Base-by-base conservation (phyloP, 2,888 invertebrate genomes). In the Netelia fuscicornis region DNA sequence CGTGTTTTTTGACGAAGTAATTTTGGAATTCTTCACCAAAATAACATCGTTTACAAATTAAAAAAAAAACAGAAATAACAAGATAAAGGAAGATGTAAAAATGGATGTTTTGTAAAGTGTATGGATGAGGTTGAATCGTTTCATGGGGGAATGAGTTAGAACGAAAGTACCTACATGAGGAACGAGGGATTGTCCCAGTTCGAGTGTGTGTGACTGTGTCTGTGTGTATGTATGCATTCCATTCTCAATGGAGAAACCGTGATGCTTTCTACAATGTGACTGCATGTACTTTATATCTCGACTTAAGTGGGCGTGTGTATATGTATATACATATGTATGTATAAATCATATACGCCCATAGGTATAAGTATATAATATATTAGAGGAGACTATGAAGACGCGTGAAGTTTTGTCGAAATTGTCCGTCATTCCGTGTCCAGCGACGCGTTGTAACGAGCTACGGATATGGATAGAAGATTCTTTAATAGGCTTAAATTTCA, bases 241-340 rank as follows among this genome's bases (percentile, higher is more conserved):
- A 13, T 48, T 65, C 44, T 8, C 20, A 52, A 68, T 68, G 17
- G 52, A 68, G 25, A n/a, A 13, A 68, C 48, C 42, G 37, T 42
- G 25, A 68, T 68, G 68, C 52, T 25, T 68, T 68, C 68, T 48
- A 25, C 23, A 52, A 68, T 52, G 48, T 20, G 68, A 68, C 25
- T 25, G 68, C 48, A 25, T 25, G 25, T 68, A 23, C 23, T 68
- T 52, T 68, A 48, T 44, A 13, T 23, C 65, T 65, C n/a, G 10
- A 42, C 17, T 2, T 13, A 48, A 48, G 11, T 2, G 48, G 10
- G 11, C 13, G 13, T 48, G 3, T 13, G 5, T 30, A 30, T 30
- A 30, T 48, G 0, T 48, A 48, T 13, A 48, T 48, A 48, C 11
- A 48, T 13, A 30, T 5, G 30, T 30, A 30, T 48, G 11, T 11